Evolutionary conservation across 1,140 invertebrate genomes (phyloP), one percentile per base, ranked within the genome.

Genomic region (Asbolus verrucosus): DNA sequence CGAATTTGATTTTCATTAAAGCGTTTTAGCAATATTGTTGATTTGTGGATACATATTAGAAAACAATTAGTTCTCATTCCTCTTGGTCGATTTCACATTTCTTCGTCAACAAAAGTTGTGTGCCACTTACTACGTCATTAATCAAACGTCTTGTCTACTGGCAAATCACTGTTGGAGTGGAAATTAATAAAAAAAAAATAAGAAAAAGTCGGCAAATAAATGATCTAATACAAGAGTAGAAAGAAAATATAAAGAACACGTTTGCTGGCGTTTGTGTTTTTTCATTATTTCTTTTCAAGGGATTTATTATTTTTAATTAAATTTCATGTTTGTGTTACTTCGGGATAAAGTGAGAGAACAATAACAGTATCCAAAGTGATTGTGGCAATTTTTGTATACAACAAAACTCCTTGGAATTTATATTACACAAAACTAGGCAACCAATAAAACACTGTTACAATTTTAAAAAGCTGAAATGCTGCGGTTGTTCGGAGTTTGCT

Each of bases 1-100:
- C 27, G 38, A 65, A 43, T 65, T 68, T 54, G 46, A 54, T 46
- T 19, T 16, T 46, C 41, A 46, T 46, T 46, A 46, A 46, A 46
- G 24, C 8, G n/a, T n/a, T n/a, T n/a, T n/a, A n/a, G n/a, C n/a
- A n/a, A n/a, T n/a, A n/a, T 27, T 27, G 8, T 27, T 27, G 8
- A 27, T 54, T 54, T 54, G 24, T 30, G 19, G 18, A 50, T 54
- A 14, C 46, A 54, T 54, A 13, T 21, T 6, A 21, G 43, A 13
- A 46, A 16, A 54, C 21, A 18, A 46, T 46, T 16, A 46, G 27
- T 54, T 54, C 11, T 54, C 11, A 54, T 27, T 46, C 19, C 19
- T 46, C 41, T 46, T 46, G 41, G 15, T 46, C 41, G 14, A 16
- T 46, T 46, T 19, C 41, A 46, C 41, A 19, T 46, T 46, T 46